Conservation (phyloP, 2,888 invertebrate species). For the Troilus luridus region DNA sequence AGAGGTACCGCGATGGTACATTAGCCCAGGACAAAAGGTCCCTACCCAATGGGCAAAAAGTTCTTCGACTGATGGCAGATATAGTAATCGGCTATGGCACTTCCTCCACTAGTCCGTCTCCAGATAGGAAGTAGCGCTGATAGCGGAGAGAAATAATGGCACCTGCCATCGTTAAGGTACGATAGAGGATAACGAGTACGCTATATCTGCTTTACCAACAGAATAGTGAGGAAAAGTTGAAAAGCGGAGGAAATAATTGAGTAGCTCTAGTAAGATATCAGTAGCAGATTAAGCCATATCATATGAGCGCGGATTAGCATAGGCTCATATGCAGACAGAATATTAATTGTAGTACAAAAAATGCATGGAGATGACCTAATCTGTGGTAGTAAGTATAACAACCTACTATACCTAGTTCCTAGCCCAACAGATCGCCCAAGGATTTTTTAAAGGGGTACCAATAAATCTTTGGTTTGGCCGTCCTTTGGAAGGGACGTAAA, state of each 20-base stretch:
- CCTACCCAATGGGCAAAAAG: constrained; percentile 37
- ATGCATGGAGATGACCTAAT: neutral
- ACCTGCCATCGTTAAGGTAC: neutral
- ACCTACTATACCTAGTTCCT: no score
- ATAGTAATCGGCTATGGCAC: constrained; percentile 11
- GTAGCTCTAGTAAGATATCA: neutral
- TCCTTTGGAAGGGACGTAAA: no score
- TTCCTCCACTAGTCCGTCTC: neutral
- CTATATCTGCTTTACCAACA: neutral
- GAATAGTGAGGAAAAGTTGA: neutral
- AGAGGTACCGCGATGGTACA: constrained; percentile 12
- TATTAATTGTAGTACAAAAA: neutral
- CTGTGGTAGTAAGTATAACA: no score
- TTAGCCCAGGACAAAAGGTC: constrained; percentile 23
- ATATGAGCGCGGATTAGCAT: neutral
- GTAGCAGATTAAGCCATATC: neutral
- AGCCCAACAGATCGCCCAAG: no score
- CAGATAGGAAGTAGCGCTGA: neutral
- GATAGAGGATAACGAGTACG: neutral
- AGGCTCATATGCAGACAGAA: no score
- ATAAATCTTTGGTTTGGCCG: no score
- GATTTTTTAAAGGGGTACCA: no score
- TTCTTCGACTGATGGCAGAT: neutral
- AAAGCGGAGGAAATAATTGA: neutral
- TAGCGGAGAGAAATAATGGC: neutral